phyloP scores from a whole-genome alignment of 2,797 vertebrate species.

The Darevskia nairensis region DNA sequence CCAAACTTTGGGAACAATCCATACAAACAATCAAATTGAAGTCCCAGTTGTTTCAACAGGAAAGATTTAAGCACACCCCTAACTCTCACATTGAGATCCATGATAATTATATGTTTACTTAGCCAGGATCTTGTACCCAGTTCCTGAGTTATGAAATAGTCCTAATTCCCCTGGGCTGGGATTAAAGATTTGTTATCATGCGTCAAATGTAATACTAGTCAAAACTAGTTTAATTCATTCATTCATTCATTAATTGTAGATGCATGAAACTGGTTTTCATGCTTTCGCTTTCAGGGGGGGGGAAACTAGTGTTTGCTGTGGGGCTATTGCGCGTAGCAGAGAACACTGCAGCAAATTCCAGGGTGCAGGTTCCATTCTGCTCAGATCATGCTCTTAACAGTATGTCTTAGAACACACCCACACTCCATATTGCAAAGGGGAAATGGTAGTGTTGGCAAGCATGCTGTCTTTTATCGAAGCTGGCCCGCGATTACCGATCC shows the following conservation, averaged over 20 bases:
- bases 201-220: too few relatives aligned
- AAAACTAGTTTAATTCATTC: too few relatives aligned
- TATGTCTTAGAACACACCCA: neutral
- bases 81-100: neutral
- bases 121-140: neutral
- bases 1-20: neutral
- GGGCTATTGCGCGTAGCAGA: too few relatives aligned
- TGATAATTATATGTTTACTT: neutral
- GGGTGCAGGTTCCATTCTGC: neutral
- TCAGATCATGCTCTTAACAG: neutral
- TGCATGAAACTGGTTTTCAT: too few relatives aligned
- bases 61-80: neutral
- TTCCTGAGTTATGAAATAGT: too few relatives aligned
- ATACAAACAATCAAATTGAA: neutral
- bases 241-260: too few relatives aligned
- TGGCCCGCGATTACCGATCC: neutral
- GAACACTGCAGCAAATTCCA: neutral
- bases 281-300: too few relatives aligned
- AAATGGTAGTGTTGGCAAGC: neutral
- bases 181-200: too few relatives aligned
- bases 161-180: neutral
- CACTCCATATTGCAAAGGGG: neutral
- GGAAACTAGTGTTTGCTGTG: too few relatives aligned
- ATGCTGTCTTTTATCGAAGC: neutral
- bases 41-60: neutral